Base-by-base conservation (phyloP, 2,888 invertebrate genomes). In the Drosophila subsilvestris region DNA sequence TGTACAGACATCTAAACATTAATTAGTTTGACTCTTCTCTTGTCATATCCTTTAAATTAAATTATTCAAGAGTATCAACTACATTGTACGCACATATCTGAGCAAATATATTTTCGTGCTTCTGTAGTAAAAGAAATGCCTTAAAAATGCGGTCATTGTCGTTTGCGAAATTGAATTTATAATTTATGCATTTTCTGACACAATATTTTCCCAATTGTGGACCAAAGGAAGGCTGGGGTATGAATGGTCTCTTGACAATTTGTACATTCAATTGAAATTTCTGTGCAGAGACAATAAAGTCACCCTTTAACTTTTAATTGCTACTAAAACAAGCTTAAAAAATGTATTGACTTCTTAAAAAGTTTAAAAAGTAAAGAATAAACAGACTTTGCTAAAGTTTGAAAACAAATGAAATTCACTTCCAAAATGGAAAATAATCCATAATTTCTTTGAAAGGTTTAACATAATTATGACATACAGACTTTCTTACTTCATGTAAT, bases 161-260 rank as follows among this genome's bases (percentile, higher is more conserved):
- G 65, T 56, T 71, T 63, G 65, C 53, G 51, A 68, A 75, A 79
- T 75, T 82, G 56, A 81, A 81, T 82, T 79, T 78, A 66, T 63
- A 74, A 77, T 79, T 82, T 71, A 74, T 82, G 71, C 65, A 73
- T 73, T 85, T 69, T 66, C 60, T 71, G 61, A 45, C 43, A 54
- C 56, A 67, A 50, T 63, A 44, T 66, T 60, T 62, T 56, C 75
- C 66, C 20, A 43, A 45, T 25, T 22, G 32, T 29, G 48, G 20
- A 18, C 6, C 17, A 27, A 60, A 14, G 10, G 53, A 3, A 12
- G 10, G 9, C 5, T 9, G 25, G 45, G 45, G 63, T 62, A 60
- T 53, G 20, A 29, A 17, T 9, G 55, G 12, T 25, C 17, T 8
- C 8, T 3, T 1, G 12, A 1, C 12, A 12, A 9, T 53, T 37